phyloP scores from a whole-genome alignment of 2,113 vertebrate genomes.

The Carlito syrichta region DNA sequence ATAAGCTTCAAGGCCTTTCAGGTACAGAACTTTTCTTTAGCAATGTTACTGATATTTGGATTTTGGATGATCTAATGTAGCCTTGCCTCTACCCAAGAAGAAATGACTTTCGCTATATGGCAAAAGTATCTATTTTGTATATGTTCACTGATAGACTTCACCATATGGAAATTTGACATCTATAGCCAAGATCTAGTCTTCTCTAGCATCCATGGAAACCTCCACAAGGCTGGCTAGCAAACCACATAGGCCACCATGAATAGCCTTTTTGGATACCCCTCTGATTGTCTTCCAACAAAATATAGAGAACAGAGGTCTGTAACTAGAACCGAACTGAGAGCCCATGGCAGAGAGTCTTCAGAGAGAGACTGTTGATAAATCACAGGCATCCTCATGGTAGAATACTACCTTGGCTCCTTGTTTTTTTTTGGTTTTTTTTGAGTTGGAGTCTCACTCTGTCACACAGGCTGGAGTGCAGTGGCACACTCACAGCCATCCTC shows the following conservation, averaged over 20 bases:
- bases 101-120: neutral
- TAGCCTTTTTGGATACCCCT: neutral
- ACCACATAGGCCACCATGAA: neutral
- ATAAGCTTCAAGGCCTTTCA: neutral
- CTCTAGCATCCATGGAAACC: neutral
- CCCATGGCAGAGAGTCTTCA: neutral
- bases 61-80: constrained; percentile 1
- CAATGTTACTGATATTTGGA: neutral
- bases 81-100: neutral
- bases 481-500: too few relatives aligned
- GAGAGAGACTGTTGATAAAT: neutral
- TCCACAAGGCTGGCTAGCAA: neutral
- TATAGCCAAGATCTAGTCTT: neutral
- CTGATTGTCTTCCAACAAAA: neutral
- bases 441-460: too few relatives aligned
- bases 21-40: neutral
- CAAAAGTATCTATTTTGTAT: neutral
- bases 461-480: too few relatives aligned
- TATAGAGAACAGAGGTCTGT: neutral
- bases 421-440: too few relatives aligned
- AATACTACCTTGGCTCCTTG: neutral
- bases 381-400: neutral
- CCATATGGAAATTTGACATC: neutral
- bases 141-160: neutral
- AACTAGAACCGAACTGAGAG: neutral